Evolutionary conservation across 2,797 vertebrate species (phyloP), one percentile per base, ranked within the genome.

Genomic region (Mus caroli): DNA sequence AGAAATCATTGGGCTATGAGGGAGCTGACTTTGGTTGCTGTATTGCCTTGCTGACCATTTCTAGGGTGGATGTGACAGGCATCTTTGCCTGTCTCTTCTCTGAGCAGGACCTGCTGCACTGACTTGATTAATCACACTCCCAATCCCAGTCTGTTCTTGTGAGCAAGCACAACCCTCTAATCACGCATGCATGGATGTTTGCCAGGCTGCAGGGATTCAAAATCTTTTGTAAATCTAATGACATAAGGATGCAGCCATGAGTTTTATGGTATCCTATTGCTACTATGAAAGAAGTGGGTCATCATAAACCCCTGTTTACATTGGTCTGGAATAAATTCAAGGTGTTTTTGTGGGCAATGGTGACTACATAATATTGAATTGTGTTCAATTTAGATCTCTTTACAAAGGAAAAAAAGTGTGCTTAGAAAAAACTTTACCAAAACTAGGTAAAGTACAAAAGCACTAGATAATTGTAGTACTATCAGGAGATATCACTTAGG

Each of bases 1-100:
- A 46, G 0, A 64, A 20, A 64, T 4, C 3, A 31, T 8, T 17
- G 40, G 1, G 5, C 15, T 5, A 28, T 7, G 4, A 20, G 26
- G 9, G 40, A 20, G 1, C 58, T 64, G 58, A 64, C 37, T 58
- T 46, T 46, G 40, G 10, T 64, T 84, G 40, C 82, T 84, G 58
- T 4, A 34, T 46, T 46, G 37, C 40, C 26, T 62, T 31, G 58
- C 37, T 62, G 56, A 5, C 56, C 54, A 60, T 40, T 83, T 24
- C 14, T 31, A 15, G 58, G 13, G 37, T 28, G 24, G 24, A 64
- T 84, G 26, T 0, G 2, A 64, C 26, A 22, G 58, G 28, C 1
- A 84, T 64, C 40, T 22, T 19, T 46, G 28, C 1, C 82, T 67
- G 6, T 6, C 60, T 85, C 40, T 50, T 20, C 40, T 85, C 17